These are phyloP conservation scores for Macrobrachium nipponense DNA, from an alignment of 1,140 invertebrate genomes.

Conservation along the genomic window DNA sequence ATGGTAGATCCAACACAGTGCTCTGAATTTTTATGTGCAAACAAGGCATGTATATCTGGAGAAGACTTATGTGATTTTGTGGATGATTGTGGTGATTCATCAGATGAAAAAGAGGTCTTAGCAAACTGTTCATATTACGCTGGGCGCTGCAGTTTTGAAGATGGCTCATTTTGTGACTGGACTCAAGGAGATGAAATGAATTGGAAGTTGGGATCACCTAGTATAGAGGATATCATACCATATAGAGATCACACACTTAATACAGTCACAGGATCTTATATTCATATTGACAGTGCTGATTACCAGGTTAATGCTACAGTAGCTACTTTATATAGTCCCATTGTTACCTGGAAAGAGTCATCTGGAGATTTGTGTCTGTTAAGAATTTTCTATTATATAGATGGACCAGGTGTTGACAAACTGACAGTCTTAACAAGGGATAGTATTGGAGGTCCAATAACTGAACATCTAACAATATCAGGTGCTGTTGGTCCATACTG, in stretches of 20 bases:
- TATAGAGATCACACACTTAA: conserved; percentile 45
- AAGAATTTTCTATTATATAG: conserved; percentile 44
- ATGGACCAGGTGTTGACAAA: conserved; percentile 32
- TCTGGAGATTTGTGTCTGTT: conserved; percentile 11
- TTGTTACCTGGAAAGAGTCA: conserved; percentile 27
- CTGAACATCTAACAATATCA: conserved; percentile 13
- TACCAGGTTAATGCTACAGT: conserved; percentile 4
- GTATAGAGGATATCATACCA: conserved; percentile 31
- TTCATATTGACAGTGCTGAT: conserved; percentile 26
- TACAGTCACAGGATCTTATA: conserved; percentile 30
- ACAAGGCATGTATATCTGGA: conserved; percentile 41
- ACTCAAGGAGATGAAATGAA: conserved; percentile 10
- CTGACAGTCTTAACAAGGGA: conserved; percentile 33
- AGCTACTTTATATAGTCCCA: conserved; percentile 15
- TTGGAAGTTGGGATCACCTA: conserved; percentile 43
- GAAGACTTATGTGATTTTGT: conserved; percentile 55
- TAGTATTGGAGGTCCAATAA: conserved; percentile 26
- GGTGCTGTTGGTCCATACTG: conserved; percentile 44
- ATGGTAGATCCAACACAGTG: conserved; percentile 18
- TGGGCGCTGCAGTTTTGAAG: conserved; percentile 51
- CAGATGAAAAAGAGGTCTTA: conserved; percentile 26
- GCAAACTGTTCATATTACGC: conserved; percentile 18
- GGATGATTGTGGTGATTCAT: conserved; percentile 55
- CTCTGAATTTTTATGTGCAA: conserved; percentile 24
- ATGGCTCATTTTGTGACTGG: conserved; percentile 46